Conservation (phyloP, 1,140 invertebrate genomes). For the Ectropis grisescens region DNA sequence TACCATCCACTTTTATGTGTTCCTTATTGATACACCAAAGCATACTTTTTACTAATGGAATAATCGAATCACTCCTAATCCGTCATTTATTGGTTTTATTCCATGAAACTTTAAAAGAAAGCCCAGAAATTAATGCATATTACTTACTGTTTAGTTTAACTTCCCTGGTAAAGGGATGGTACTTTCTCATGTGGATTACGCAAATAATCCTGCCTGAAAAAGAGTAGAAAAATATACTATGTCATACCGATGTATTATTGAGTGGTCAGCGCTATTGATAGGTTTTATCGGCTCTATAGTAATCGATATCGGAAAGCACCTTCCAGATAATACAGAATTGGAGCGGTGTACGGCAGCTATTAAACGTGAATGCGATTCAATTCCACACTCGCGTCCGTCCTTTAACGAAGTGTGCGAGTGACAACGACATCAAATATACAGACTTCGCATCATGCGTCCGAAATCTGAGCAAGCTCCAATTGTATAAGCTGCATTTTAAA, state of each 20-base stretch:
- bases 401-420: slow-evolving; percentile 1
- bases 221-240: background rate
- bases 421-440: too few relatives aligned
- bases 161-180: background rate
- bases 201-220: background rate
- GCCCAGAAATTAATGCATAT: too few relatives aligned
- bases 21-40: too few relatives aligned
- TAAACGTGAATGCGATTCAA: slow-evolving; percentile 60
- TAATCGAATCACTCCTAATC: too few relatives aligned
- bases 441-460: too few relatives aligned
- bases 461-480: too few relatives aligned
- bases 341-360: slow-evolving; percentile 55
- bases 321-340: slow-evolving; percentile 49
- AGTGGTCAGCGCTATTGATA: background rate
- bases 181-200: too few relatives aligned
- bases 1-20: too few relatives aligned
- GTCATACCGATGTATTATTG: background rate
- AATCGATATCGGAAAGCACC: slow-evolving; percentile 34
- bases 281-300: slow-evolving; percentile 24
- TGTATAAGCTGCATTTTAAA: too few relatives aligned
- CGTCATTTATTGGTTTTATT: too few relatives aligned
- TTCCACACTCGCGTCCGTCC: slow-evolving; percentile 31
- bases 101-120: too few relatives aligned
- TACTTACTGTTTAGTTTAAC: background rate
- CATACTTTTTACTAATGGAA: too few relatives aligned